Evolutionary conservation across 2,113 vertebrate genomes (phyloP).

Genomic region (Ptyas mucosa): DNA sequence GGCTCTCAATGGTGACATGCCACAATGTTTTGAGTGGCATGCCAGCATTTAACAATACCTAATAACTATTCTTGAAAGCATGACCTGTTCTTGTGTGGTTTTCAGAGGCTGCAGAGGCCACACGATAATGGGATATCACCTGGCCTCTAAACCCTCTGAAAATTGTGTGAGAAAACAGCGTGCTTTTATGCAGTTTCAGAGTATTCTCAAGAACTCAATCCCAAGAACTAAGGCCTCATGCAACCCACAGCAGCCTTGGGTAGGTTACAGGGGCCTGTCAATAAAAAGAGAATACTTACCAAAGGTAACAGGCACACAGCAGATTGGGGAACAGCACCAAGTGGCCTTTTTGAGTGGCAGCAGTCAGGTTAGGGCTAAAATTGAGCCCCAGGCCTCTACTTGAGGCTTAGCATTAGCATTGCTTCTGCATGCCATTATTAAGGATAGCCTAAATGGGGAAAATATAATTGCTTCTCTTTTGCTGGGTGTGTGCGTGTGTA

Average conservation of each 20-base stretch:
- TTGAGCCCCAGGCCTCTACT: neutral
- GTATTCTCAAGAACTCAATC: neutral
- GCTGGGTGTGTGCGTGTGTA: no score
- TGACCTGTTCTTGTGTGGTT: neutral
- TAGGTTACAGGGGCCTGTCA: neutral
- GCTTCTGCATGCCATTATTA: neutral
- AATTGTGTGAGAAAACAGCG: neutral
- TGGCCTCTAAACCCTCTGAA: neutral
- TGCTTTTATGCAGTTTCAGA: neutral
- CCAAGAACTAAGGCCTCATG: neutral
- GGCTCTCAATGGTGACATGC: neutral
- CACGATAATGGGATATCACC: neutral
- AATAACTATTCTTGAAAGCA: neutral
- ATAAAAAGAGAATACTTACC: neutral
- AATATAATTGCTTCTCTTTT: neutral
- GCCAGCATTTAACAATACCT: neutral
- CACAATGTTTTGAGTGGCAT: neutral
- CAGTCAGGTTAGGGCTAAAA: neutral
- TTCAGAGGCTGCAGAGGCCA: neutral
- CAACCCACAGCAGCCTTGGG: neutral
- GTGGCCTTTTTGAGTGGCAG: neutral
- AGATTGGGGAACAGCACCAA: neutral
- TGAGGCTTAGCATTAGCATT: neutral
- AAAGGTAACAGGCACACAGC: neutral
- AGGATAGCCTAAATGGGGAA: neutral